Evolutionary conservation across 2,888 invertebrate species (phyloP), one percentile per base, ranked within the genome.

Genomic region (Peribatodes rhomboidaria): DNA sequence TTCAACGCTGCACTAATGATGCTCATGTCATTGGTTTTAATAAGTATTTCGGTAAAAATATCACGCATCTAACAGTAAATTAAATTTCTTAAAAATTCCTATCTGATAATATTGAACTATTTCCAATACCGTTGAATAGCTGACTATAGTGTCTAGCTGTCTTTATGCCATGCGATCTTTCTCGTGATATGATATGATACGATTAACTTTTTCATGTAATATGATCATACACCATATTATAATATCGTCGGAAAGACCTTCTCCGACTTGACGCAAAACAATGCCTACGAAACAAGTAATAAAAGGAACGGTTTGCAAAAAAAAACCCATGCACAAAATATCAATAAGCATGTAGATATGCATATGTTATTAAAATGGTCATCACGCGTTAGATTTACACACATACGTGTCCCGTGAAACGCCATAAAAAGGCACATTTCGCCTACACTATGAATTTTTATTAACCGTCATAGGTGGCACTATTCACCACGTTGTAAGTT

Each of bases 401-500:
- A 14, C 27, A 46, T 47, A 47, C 3, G 7, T 4, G 35, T 66
- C 61, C 64, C 13, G 16, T 13, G 62, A 67, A 68, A 46, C 42
- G 9, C 49, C 53, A 65, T 67, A 53, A 67, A 61, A 61, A 33
- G 35, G n/a, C 41, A 50, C 41, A 58, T 54, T 62, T 59, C 37
- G 59, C 50, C 50, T 42, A 58, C 66, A 46, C 20, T 27, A 35
- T 65, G 57, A 69, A 62, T 65, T 50, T 47, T 27, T 57, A 65
- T 54, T 11, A 41, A 54, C 44, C 60, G 58, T 52, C 46, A 16
- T 65, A 52, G 61, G 67, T 70, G 67, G 65, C 50, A 31, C 55
- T 55, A 41, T 3, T 49, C 0, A 49, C n/a, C 59, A 54, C 44
- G 54, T 37, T 44, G 16, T 20, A 54, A 44, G 57, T 44, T 49